Evolutionary conservation across 2,113 vertebrate genomes (phyloP).

Genomic region (Misgurnus mizolepis): DNA sequence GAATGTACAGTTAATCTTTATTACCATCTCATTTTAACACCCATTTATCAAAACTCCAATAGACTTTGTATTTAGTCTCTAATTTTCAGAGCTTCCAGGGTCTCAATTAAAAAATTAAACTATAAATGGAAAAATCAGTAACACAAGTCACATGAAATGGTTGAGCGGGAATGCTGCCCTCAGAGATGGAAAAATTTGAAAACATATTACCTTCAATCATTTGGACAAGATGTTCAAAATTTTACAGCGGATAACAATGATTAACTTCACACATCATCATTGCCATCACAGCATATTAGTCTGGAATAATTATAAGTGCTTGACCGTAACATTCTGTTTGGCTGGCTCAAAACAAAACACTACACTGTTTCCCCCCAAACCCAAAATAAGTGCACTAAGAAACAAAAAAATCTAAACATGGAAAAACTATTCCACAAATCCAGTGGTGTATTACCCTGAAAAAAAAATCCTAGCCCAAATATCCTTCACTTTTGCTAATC

Average conservation of each 20-base stretch:
- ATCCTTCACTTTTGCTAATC: slow-evolving; percentile 35
- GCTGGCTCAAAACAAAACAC: slow-evolving; percentile 11
- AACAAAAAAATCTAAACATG: slow-evolving; percentile 42
- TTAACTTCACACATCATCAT: background rate
- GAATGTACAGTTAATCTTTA: slow-evolving; percentile 30
- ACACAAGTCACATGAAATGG: background rate
- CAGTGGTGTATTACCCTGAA: slow-evolving; percentile 63
- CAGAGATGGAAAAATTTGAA: background rate
- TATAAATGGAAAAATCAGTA: background rate
- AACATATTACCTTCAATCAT: background rate
- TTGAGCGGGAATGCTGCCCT: slow-evolving; percentile 19
- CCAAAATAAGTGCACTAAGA: slow-evolving; percentile 63
- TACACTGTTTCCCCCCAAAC: background rate
- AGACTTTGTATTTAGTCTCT: background rate
- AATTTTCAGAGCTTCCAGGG: background rate
- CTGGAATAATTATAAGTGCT: slow-evolving; percentile 43
- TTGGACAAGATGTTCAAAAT: background rate
- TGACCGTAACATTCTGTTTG: background rate
- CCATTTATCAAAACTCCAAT: slow-evolving; percentile 4
- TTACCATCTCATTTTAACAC: slow-evolving; percentile 29
- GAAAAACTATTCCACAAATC: slow-evolving; percentile 50
- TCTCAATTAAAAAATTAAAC: slow-evolving; percentile 29
- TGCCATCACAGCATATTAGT: slow-evolving; percentile 5
- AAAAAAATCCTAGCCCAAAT: slow-evolving; percentile 46
- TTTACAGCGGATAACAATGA: background rate